Conservation (phyloP, 2,888 invertebrate species). For the Thysanoteuthis rhombus region DNA sequence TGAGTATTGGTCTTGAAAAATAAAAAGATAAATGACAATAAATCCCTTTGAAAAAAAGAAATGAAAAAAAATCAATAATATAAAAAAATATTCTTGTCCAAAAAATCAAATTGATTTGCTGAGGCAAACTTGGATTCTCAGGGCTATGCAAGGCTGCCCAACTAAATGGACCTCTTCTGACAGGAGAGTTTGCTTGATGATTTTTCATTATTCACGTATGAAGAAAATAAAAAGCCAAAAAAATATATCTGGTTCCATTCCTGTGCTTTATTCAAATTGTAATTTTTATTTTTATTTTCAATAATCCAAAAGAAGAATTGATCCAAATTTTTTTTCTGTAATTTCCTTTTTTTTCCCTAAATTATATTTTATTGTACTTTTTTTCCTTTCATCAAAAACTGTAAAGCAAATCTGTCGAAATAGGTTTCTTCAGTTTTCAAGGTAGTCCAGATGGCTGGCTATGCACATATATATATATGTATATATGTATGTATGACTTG, state of each 20-base stretch:
- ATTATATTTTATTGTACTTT: too few relatives aligned
- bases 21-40: background rate
- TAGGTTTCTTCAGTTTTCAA: too few relatives aligned
- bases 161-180: constrained; percentile 12
- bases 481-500: too few relatives aligned
- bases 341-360: too few relatives aligned
- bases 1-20: background rate
- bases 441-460: too few relatives aligned
- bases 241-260: background rate
- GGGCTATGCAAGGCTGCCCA: background rate
- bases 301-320: background rate
- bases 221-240: background rate
- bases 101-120: background rate
- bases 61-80: background rate
- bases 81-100: background rate
- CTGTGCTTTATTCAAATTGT: background rate
- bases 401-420: too few relatives aligned
- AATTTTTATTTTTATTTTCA: background rate
- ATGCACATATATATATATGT: too few relatives aligned
- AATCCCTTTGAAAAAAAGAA: background rate
- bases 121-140: constrained; percentile 12
- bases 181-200: constrained; percentile 12
- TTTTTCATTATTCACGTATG: constrained; percentile 12
- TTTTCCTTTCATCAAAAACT: too few relatives aligned
- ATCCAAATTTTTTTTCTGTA: background rate